Percentiles rank a stretch among this genome's conserved stretches.
These are phyloP conservation scores for Eleutherodactylus coqui DNA, from an alignment of 2,797 vertebrate genomes.

Conservation along the genomic window DNA sequence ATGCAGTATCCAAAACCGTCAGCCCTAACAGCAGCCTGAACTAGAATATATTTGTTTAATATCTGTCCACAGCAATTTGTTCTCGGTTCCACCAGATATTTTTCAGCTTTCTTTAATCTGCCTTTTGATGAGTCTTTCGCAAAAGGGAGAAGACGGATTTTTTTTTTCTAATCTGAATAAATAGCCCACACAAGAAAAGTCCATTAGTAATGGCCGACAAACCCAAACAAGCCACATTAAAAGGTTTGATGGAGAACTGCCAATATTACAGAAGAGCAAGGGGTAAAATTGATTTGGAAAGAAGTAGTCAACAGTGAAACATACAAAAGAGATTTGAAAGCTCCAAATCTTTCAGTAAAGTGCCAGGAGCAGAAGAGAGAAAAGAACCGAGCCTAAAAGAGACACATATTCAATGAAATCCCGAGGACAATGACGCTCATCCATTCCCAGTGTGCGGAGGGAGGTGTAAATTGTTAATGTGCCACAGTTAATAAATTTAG, in stretches of 20 bases:
- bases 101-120: constrained; percentile 27
- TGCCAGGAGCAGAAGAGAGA: constrained; percentile 56
- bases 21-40: not conserved
- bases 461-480: constrained; percentile 41
- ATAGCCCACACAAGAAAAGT: constrained; percentile 47
- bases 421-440: not conserved
- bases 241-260: constrained; percentile 59
- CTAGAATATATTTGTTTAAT: not conserved
- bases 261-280: constrained; percentile 42
- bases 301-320: constrained; percentile 52
- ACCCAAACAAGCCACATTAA: constrained; percentile 64
- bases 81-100: not conserved
- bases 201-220: constrained; percentile 58
- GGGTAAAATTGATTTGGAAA: constrained; percentile 68
- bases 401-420: constrained; percentile 9
- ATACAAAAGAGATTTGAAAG: constrained; percentile 62
- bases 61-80: not conserved
- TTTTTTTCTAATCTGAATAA: constrained; percentile 34
- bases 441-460: constrained; percentile 12
- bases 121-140: constrained; percentile 48
- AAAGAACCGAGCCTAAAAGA: not conserved
- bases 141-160: constrained; percentile 51
- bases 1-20: constrained; percentile 25
- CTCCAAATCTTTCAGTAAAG: constrained; percentile 62
- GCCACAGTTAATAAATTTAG: constrained; percentile 38